phyloP scores from a whole-genome alignment of 2,113 vertebrate genomes.

The Dicrurus megarhynchus region DNA sequence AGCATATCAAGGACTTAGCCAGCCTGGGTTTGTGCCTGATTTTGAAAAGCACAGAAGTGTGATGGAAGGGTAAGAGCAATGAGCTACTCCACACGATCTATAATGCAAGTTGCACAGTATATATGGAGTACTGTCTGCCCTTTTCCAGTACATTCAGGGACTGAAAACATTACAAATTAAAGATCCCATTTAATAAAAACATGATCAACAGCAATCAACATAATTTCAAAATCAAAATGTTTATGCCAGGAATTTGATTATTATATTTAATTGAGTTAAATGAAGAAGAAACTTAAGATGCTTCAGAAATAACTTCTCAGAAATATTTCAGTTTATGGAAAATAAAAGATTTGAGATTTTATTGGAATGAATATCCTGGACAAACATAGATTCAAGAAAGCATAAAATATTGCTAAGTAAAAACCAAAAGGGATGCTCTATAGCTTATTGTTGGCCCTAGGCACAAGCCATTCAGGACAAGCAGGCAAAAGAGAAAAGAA shows the following conservation, averaged over 20 bases:
- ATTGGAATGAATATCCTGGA: background rate
- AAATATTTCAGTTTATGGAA: background rate
- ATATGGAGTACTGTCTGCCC: background rate
- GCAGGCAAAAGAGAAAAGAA: background rate
- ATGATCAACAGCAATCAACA: background rate
- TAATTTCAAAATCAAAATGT: background rate
- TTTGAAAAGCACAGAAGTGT: background rate
- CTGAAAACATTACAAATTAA: background rate
- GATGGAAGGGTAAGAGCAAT: background rate
- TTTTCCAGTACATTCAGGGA: background rate
- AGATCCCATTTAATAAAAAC: background rate
- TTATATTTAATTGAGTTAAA: background rate
- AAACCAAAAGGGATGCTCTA: background rate
- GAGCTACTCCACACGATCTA: background rate
- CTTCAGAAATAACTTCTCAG: background rate
- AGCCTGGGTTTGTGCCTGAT: background rate
- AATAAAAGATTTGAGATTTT: background rate
- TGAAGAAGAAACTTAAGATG: background rate
- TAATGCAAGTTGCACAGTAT: rapidly evolving
- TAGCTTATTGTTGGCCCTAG: background rate
- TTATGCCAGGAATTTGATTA: background rate
- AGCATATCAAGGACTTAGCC: background rate
- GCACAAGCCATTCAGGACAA: background rate
- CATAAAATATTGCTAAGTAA: background rate
- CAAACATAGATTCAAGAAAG: background rate